These are phyloP conservation scores for Corythornis madagascariensis DNA, from an alignment of 2,113 vertebrate species.

Conservation along the genomic window DNA sequence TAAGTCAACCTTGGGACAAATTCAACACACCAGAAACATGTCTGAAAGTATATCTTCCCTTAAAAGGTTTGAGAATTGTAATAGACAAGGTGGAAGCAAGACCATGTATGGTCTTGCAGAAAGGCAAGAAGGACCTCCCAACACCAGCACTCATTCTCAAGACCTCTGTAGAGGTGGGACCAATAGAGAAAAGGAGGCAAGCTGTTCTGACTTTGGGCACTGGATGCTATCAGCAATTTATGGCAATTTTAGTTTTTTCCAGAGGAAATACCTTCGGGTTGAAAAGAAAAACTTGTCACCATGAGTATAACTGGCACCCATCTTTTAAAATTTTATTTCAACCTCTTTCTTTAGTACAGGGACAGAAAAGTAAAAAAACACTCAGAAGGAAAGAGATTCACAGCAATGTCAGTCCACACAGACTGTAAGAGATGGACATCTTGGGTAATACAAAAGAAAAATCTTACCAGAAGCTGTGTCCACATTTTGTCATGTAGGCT, in stretches of 20 bases:
- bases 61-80: not conserved
- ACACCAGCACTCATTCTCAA: not conserved
- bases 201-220: not conserved
- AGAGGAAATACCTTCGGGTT: not conserved
- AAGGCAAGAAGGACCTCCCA: not conserved
- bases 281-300: too few species aligned
- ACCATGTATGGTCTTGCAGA: not conserved
- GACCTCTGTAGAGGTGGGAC: not conserved
- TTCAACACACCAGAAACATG: not conserved
- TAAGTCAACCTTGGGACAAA: not conserved
- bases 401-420: not conserved
- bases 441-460: not conserved
- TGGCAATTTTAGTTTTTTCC: not conserved
- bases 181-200: not conserved
- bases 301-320: not conserved
- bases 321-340: not conserved
- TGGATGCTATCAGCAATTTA: not conserved
- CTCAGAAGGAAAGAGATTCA: not conserved
- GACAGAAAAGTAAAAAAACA: not conserved
- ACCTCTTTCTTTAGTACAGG: not conserved
- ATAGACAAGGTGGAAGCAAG: not conserved
- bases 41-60: not conserved
- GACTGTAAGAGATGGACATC: not conserved
- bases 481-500: conserved; percentile 99
- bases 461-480: conserved; percentile 98